Base-by-base conservation (phyloP, 2,113 vertebrate genomes). In the Laticauda colubrina region DNA sequence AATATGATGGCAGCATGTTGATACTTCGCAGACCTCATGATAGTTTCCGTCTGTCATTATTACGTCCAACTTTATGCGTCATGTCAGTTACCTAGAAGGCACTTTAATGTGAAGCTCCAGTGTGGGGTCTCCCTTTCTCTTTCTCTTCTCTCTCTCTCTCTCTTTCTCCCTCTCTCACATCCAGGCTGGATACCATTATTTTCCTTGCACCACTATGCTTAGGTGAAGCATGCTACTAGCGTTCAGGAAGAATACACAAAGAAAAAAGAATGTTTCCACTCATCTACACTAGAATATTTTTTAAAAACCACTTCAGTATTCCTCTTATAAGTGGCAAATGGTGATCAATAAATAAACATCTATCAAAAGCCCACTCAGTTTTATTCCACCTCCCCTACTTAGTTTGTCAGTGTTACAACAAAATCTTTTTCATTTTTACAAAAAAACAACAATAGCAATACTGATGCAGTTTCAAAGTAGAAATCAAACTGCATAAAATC, bases 21-120 rank as follows among this genome's bases (percentile, higher is more conserved):
- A 99, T 98, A 99, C 99, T 99, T 99, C 99, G 98, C 98, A 99
- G 99, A 99, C 98, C 99, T 99, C 99, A 99, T 99, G 99, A 99
- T 99, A 98, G 98, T 98, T 99, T 99, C 98, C 98, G 98, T 99
- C 99, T 99, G 99, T 99, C 98, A 99, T 99, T 99, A 99, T 99
- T 99, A 99, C 98, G 97, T 99, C 98, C 99, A 98, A 99, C 98
- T 99, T 98, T 98, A 98, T 98, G 98, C 98, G 98, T 99, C 99
- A 98, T 99, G 99, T 99, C 99, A 99, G 98, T 97, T 98, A 99
- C 98, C 98, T 98, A 98, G 97, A 98, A 99, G 98, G 98, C 98
- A 98, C 98, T 99, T 98, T 98, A 98, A 99, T 98, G 98, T 98
- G 97, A 98, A 97, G 97, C 98, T 97, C 97, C 97, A 97, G 97